Evolutionary conservation across 2,113 vertebrate genomes (phyloP), one percentile per base, ranked within the genome.

Genomic region (Aegotheles bennettii): DNA sequence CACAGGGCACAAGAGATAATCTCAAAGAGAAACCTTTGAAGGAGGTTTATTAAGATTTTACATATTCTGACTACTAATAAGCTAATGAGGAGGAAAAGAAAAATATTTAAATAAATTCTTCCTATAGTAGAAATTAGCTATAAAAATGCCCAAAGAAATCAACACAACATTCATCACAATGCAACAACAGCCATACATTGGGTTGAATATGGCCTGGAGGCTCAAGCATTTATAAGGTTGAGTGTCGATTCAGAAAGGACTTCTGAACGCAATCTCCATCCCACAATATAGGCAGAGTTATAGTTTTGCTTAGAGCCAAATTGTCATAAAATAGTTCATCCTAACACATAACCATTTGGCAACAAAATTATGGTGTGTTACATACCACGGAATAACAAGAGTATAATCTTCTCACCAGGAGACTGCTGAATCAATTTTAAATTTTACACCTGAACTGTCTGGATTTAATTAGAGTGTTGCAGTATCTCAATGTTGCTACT

Each of bases 371-470:
- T 4, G 5, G 60, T n/a, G 40, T 8, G n/a, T 75, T 94, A 53
- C 77, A 75, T 53, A n/a, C 59, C 74, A 69, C 53, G 8, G 81
- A 61, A 36, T 64, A 85, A 93, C 76, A 86, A 50, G 56, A 84
- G n/a, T 51, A 36, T 78, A 87, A 69, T 38, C 92, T 87, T 70
- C 85, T 80, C 84, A 31, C 60, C 1, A 0, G 64, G 92, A 95
- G 51, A 15, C 75, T 33, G 64, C 40, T 18, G 83, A 94, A 94
- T 90, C 94, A 78, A 71, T 93, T 93, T 84, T 13, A 35, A n/a
- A 78, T 95, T 87, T 95, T 87, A 94, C 90, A 96, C 95, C 90
- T 94, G 69, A 95, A 76, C 85, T 92, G 80, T 2, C 76, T 71
- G 76, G 24, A 45, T 78, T 94, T 94, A 92, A 97, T 96, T 93